Percentiles rank a stretch among this genome's conserved stretches.
These are phyloP conservation scores for Andrena hattorfiana DNA, from an alignment of 2,888 invertebrate species.

Conservation along the genomic window DNA sequence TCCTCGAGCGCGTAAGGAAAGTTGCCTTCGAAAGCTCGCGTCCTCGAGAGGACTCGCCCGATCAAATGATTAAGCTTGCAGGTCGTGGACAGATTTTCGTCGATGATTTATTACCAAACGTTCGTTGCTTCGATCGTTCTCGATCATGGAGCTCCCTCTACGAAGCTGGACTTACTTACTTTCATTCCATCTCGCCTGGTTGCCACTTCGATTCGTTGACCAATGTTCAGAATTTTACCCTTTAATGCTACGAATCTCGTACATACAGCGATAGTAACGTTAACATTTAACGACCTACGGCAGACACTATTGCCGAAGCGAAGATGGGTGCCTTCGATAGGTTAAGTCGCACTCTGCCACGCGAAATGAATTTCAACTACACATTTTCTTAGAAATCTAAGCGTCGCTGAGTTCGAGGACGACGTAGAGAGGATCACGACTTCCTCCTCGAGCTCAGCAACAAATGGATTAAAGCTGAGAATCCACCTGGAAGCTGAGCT, in stretches of 20 bases:
- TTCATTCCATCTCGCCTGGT: not conserved
- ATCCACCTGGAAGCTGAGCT: not conserved
- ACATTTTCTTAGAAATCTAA: not conserved
- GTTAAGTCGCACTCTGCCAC: not conserved
- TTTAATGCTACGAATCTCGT: not conserved
- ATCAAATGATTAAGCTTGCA: not conserved
- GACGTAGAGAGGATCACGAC: not conserved
- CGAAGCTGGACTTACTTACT: slow-evolving; percentile 15
- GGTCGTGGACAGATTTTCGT: not conserved
- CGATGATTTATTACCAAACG: slow-evolving; percentile 11
- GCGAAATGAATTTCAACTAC: not conserved
- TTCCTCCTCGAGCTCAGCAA: not conserved
- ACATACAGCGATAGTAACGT: not conserved
- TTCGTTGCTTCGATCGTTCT: slow-evolving; percentile 31
- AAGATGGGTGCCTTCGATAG: not conserved
- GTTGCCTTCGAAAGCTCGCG: slow-evolving; percentile 5
- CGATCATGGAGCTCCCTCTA: slow-evolving; percentile 17
- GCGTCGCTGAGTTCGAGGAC: not conserved
- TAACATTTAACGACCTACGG: not conserved
- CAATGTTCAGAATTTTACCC: slow-evolving; percentile 2
- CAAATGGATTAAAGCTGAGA: not conserved
- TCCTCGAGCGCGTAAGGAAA: not conserved
- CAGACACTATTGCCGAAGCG: not conserved
- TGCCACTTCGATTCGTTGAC: slow-evolving; percentile 30
- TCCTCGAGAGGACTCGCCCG: not conserved